phyloP scores from a whole-genome alignment of 1,140 invertebrate species.

The Calosoma granatense region DNA sequence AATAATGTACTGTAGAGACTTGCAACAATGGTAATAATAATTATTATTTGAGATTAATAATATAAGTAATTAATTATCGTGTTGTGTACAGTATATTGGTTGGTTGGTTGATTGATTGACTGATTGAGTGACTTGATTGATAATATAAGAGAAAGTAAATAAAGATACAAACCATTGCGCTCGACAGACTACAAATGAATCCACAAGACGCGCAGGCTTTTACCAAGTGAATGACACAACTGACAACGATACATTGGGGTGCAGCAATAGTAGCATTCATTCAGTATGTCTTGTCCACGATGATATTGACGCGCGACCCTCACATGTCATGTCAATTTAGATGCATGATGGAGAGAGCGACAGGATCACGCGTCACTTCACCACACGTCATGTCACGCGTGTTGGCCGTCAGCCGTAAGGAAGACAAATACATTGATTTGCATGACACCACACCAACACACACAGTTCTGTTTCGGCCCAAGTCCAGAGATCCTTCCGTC shows the following conservation, averaged over 20 bases:
- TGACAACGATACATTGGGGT: neutral
- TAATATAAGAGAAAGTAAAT: conserved; percentile 16
- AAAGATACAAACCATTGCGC: conserved; percentile 32
- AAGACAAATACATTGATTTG: neutral
- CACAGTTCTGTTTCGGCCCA: neutral
- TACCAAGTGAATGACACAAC: neutral
- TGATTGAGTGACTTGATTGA: too few species aligned
- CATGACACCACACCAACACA: neutral
- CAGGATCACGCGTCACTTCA: too few species aligned
- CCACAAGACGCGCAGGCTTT: conserved; percentile 24
- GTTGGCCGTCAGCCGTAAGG: neutral
- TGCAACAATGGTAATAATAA: too few species aligned
- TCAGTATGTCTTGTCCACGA: too few species aligned
- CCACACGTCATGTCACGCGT: too few species aligned
- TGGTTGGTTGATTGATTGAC: neutral
- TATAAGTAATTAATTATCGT: too few species aligned
- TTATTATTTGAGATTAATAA: too few species aligned
- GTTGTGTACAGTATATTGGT: too few species aligned
- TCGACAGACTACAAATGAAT: conserved; percentile 27
- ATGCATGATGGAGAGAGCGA: too few species aligned
- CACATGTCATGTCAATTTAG: too few species aligned
- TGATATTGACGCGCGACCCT: neutral
- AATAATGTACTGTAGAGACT: neutral
- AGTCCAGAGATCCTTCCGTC: neutral
- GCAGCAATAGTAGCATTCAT: conserved; percentile 7